Evolutionary conservation across 2,888 invertebrate genomes (phyloP), one percentile per base, ranked within the genome.

Genomic region (Ernsta delagoae): DNA sequence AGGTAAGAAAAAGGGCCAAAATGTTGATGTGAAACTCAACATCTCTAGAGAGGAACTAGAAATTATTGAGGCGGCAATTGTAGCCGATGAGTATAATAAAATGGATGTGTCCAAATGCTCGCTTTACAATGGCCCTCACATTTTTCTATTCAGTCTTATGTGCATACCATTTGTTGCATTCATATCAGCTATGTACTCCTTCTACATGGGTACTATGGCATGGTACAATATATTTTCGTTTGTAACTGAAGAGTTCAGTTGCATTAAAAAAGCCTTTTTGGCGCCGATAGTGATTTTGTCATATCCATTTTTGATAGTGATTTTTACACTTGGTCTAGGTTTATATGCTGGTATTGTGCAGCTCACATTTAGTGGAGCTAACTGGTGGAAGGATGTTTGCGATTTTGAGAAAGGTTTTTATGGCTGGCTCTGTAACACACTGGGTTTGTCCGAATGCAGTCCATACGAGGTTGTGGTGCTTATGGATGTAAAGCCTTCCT

Each of bases 321-420:
- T 95, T 60, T 95, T 95, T 79, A 95, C 96, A 39, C 70, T 96
- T 66, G 95, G 95, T 0, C 81, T 97, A 16, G 96, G 96, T 0
- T 62, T 96, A 43, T 96, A 96, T 84, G 95, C 96, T 57, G 95
- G 95, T 0, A 86, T 96, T 67, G 94, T 94, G 6, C 96, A 97
- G 83, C 83, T 97, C 11, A 96, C 96, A 1, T 95, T 96, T 83
- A 95, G 95, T 77, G 95, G 95, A 70, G 93, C 94, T 43, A 95
- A 94, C 74, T 97, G 96, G 96, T 92, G 94, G 81, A 95, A 95
- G 77, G 96, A 96, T 86, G 94, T 96, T 3, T 94, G 94, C 70
- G 96, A 97, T 84, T 95, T 96, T 79, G 97, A 97, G 78, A 97
- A 97, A 84, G 96, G 96, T 0, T 96, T 96, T 86, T 97, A 96